Conservation (phyloP, 2,113 vertebrate genomes). For the Podarcis cretensis region DNA sequence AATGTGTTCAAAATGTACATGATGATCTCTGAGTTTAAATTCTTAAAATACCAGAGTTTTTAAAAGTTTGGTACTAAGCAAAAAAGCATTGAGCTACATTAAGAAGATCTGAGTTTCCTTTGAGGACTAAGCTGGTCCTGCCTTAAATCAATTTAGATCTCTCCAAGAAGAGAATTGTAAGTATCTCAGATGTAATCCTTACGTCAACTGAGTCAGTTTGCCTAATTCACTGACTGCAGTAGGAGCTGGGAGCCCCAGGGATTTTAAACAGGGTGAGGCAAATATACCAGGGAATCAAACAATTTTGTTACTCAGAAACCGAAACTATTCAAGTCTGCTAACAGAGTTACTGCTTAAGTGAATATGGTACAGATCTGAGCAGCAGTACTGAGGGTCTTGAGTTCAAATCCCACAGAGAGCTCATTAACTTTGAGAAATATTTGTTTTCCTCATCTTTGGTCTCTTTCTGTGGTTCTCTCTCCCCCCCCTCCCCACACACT, state of each 20-base stretch:
- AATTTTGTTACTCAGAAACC: neutral
- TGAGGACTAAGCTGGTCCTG: neutral
- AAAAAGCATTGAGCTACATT: too few relatives aligned
- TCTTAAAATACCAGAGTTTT: neutral
- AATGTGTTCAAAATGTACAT: neutral
- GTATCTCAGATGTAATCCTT: neutral
- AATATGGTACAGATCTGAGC: too few relatives aligned
- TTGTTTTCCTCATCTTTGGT: neutral
- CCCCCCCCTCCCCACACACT: too few relatives aligned
- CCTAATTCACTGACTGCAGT: neutral
- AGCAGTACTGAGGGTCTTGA: neutral
- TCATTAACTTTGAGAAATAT: neutral
- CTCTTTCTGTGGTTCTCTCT: neutral
- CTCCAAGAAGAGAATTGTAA: neutral
- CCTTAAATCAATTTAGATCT: neutral
- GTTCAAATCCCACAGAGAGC: conserved; percentile 4
- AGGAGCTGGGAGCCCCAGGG: neutral
- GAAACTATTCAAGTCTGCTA: neutral
- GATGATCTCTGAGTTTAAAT: neutral
- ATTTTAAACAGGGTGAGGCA: neutral
- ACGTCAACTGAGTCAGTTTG: neutral
- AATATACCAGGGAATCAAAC: neutral
- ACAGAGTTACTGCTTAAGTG: neutral
- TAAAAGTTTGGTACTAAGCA: neutral
- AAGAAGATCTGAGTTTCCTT: neutral